Conservation (phyloP, 2,888 invertebrate species). For the Eledone cirrhosa region DNA sequence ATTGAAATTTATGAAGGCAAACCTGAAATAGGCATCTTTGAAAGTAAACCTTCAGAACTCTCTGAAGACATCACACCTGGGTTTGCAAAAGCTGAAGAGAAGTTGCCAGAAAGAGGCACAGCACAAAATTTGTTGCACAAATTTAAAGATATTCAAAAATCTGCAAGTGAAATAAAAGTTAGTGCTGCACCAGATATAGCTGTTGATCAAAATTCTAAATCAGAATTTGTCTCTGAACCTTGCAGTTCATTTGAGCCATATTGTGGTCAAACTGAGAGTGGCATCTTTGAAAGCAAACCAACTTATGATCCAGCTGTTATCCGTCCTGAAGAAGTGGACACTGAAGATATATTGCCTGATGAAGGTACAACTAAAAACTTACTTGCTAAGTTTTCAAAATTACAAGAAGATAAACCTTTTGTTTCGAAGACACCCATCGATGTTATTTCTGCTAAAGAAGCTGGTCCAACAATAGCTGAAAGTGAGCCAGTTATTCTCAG, state of each 20-base stretch:
- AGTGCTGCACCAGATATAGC: slow-evolving; percentile 49
- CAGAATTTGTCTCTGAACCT: slow-evolving; percentile 59
- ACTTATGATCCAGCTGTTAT: slow-evolving; percentile 48
- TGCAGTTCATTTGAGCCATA: slow-evolving; percentile 46
- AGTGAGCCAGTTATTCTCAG: slow-evolving; percentile 42
- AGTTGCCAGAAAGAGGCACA: slow-evolving; percentile 74
- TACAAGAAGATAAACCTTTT: slow-evolving; percentile 38
- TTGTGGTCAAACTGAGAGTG: slow-evolving; percentile 51
- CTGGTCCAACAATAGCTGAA: slow-evolving; percentile 50
- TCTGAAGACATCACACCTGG: background rate
- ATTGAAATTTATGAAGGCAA: slow-evolving; percentile 35
- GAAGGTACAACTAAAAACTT: slow-evolving; percentile 50
- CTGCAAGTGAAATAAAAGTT: slow-evolving; percentile 39
- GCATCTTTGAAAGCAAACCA: slow-evolving; percentile 56
- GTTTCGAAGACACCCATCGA: slow-evolving; percentile 43
- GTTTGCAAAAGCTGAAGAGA: background rate
- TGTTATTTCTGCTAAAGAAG: slow-evolving; percentile 46
- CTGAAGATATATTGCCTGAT: slow-evolving; percentile 51
- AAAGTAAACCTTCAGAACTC: slow-evolving; percentile 34
- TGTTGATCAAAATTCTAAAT: slow-evolving; percentile 50
- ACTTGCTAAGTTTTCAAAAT: slow-evolving; percentile 53
- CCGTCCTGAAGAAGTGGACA: slow-evolving; percentile 42
- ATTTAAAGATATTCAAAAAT: slow-evolving; percentile 80
- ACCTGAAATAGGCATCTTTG: slow-evolving; percentile 40
- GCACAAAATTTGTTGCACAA: slow-evolving; percentile 82